A percentile compares a stretch with the other conserved stretches of the same genome.
Conservation (phyloP, 2,113 vertebrate species). For the Galeopterus variegatus region DNA sequence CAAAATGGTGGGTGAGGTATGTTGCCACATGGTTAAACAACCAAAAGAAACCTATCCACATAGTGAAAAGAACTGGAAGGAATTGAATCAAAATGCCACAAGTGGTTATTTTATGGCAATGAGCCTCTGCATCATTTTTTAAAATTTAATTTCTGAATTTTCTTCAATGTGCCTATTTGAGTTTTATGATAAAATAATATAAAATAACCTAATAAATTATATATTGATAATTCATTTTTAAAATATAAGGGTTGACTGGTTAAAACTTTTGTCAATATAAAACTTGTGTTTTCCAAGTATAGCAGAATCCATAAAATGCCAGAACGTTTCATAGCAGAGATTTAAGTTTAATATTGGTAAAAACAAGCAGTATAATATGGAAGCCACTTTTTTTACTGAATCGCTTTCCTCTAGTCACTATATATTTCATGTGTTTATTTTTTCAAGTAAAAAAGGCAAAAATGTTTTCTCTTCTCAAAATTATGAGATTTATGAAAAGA, state of each 20-base stretch:
- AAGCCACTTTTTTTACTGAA: neutral
- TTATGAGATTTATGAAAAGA: neutral
- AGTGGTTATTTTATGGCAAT: neutral
- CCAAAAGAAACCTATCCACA: neutral
- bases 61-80: neutral
- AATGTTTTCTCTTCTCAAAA: constrained; percentile 17
- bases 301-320: constrained; percentile 8
- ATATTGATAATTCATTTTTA: constrained; percentile 29
- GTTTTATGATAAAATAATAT: neutral
- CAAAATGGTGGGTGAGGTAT: neutral
- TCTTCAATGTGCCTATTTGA: neutral
- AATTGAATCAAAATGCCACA: neutral
- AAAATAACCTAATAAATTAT: neutral
- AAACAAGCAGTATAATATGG: neutral
- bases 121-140: neutral
- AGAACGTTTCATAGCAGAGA: neutral
- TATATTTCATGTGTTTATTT: neutral
- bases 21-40: neutral
- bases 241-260: neutral
- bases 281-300: neutral
- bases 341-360: neutral
- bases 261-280: constrained; percentile 54
- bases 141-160: neutral
- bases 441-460: neutral
- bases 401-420: neutral